Base-by-base conservation (phyloP, 2,888 invertebrate genomes). In the Polydrusus tereticollis region DNA sequence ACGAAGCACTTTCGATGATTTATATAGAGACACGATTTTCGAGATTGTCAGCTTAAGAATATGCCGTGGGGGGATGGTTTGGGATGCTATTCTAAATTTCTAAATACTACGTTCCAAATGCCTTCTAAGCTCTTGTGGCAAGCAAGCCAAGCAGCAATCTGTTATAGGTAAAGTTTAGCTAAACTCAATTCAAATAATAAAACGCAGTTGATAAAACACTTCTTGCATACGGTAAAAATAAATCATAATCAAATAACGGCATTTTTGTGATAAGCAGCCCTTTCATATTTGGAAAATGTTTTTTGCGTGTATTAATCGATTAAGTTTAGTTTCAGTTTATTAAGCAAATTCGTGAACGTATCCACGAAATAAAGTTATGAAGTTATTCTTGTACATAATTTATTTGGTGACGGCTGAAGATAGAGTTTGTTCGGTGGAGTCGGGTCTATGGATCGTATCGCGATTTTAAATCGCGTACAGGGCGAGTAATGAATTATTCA, bases 381-480 rank as follows among this genome's bases (percentile, higher is more conserved):
- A 58, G 67, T 36, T 67, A 50, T 59, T 67, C 58, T 59, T 67
- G 29, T 59, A 67, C 59, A 67, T 67, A 67, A 67, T 67, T n/a
- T n/a, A n/a, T n/a, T 67, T 50, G 33, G 58, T 47, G 36, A 57
- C 47, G 33, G 63, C 18, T 33, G 47, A 36, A 52, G 67, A 67
- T 67, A 58, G 58, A 67, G 59, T 59, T 55, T 59, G 59, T 47
- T 36, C 47, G 18, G 47, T 59, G 45, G 58, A 65, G 55, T 52
- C 18, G 43, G 65, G 65, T 43, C 29, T 20, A 50, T 33, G 63
- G 41, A 33, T 45, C 16, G 64, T 67, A 67, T 67, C 67, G 59
- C 59, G 10, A 47, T 18, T 58, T 16, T 43, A 26, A 65, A 65
- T 65, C 65, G 65, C 41, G 65, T 57, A 57, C 7, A 65, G 55